Evolutionary conservation across 2,888 invertebrate species (phyloP).

Genomic region (Drosophila anomalipes): DNA sequence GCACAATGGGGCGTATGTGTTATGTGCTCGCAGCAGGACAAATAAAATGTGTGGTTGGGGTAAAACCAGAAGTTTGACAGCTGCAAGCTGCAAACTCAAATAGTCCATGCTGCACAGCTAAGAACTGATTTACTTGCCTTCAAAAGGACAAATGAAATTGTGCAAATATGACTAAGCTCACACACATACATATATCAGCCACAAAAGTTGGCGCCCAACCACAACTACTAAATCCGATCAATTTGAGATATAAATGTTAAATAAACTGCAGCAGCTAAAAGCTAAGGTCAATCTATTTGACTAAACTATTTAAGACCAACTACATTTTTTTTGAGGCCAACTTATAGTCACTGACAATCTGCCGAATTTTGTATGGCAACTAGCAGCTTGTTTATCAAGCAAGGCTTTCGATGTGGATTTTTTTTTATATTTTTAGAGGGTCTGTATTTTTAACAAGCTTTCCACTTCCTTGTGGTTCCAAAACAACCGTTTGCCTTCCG

Average conservation of each 20-base stretch:
- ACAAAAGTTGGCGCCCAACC: not conserved
- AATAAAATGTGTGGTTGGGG: conserved; percentile 6
- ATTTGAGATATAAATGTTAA: not conserved
- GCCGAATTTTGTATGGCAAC: not conserved
- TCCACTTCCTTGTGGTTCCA: not conserved
- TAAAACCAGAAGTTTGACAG: conserved; percentile 13
- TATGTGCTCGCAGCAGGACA: conserved; percentile 22
- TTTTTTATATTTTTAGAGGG: not conserved
- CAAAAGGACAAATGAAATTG: conserved; percentile 1
- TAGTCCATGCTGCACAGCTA: conserved; percentile 4
- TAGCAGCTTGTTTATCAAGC: not conserved
- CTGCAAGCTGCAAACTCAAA: conserved; percentile 23
- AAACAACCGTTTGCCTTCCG: not conserved
- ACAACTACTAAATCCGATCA: not conserved
- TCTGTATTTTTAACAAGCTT: not conserved
- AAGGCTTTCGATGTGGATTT: not conserved
- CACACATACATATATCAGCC: not conserved
- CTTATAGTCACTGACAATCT: not conserved
- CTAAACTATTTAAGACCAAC: not conserved
- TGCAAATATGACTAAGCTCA: not conserved
- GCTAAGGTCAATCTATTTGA: not conserved
- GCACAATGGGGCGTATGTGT: conserved; percentile 35
- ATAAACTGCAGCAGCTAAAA: not conserved
- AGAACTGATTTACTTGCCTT: conserved; percentile 19
- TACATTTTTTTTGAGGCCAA: not conserved